Percentiles rank a stretch among this genome's conserved stretches.
phyloP scores from a whole-genome alignment of 2,797 vertebrate genomes.

The Channa striata region DNA sequence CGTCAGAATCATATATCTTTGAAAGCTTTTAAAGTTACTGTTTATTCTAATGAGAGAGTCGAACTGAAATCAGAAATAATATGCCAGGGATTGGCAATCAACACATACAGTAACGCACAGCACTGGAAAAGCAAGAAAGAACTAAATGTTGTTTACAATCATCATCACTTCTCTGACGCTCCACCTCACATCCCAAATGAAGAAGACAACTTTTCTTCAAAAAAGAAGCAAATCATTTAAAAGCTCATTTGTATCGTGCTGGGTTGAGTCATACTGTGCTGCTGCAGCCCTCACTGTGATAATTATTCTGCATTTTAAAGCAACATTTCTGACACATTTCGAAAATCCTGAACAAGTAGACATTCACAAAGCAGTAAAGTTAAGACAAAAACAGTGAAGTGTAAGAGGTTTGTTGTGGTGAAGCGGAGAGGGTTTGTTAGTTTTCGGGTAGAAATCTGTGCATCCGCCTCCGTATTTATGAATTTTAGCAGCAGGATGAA shows the following conservation, averaged over 20 bases:
- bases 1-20: not conserved
- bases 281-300: conserved; percentile 28
- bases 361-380: not conserved
- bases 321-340: conserved; percentile 14
- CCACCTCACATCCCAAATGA: conserved; percentile 7
- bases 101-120: not conserved
- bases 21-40: not conserved
- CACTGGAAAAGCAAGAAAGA: not conserved
- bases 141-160: conserved; percentile 8
- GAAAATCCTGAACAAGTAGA: conserved; percentile 4
- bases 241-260: conserved; percentile 29
- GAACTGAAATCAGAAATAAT: conserved; percentile 1
- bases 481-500: not conserved
- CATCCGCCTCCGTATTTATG: not conserved
- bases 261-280: conserved; percentile 35
- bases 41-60: conserved; percentile 36
- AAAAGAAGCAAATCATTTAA: conserved; percentile 48
- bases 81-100: conserved; percentile 22
- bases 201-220: not conserved
- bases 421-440: not conserved
- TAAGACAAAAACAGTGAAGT: not conserved
- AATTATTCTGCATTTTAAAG: conserved; percentile 22
- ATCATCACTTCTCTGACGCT: not conserved
- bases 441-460: not conserved
- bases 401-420: not conserved